Evolutionary conservation across 2,797 vertebrate species (phyloP), one percentile per base, ranked within the genome.

Genomic region (Xyrichtys novacula): DNA sequence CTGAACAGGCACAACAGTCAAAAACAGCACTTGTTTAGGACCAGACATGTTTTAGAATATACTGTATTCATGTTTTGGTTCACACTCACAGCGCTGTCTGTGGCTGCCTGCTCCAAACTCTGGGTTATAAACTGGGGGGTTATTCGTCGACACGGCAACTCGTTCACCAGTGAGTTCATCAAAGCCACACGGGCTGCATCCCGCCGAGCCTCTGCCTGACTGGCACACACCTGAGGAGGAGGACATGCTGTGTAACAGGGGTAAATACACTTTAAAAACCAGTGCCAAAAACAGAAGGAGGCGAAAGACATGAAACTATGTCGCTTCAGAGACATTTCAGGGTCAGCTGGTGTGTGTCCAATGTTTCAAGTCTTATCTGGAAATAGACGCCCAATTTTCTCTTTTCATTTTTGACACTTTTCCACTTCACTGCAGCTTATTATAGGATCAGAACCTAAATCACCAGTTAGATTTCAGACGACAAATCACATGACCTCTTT

Each of bases 151-250:
- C 94, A 96, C 2, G 95, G 96, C 80, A 97, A 83, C 85, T 97
- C 95, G 2, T 97, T 97, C 85, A 96, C 96, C 10, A 97, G 92
- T 4, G 96, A 97, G 90, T 97, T 97, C 93, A 97, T 96, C 61
- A 97, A 88, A 22, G 97, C 96, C 65, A 97, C 94, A 42, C 96
- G 96, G 9, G 96, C 96, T 1, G 96, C 96, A 69, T 96, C 96
- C 67, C 95, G 88, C 7, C 96, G 95, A 80, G 96, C 96, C 84
- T 97, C 95, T 2, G 96, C 97, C 89, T 95, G 95, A 34, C 95
- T 96, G 76, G 93, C 88, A 81, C 96, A 97, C 86, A 92, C 93
- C 96, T 96, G 79, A 12, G 6, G 10, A 74, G 0, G 34, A 44
- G n/a, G 52, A 53, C 46, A 23, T 3, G 20, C 16, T 31, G 14